Evolutionary conservation across 2,113 vertebrate species (phyloP).

Genomic region (Prolemur simus): DNA sequence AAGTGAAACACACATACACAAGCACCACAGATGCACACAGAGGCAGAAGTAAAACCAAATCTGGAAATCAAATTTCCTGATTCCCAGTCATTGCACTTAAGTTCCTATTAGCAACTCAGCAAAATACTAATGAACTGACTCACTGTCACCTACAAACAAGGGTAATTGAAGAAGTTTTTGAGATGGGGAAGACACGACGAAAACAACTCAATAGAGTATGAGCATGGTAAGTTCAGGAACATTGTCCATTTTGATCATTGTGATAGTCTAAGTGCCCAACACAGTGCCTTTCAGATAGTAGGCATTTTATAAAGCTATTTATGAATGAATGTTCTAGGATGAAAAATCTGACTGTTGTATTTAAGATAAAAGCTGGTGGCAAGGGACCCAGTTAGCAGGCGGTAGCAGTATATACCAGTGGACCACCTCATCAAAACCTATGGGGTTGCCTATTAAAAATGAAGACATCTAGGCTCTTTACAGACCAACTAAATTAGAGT

Average conservation of each 20-base stretch:
- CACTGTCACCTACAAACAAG: neutral
- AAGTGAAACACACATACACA: neutral
- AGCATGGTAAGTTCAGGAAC: neutral
- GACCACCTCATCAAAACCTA: neutral
- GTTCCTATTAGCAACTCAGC: neutral
- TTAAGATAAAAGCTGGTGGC: neutral
- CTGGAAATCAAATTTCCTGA: neutral
- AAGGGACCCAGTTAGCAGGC: accelerated
- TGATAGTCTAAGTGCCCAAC: neutral
- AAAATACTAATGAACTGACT: neutral
- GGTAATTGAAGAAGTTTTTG: neutral
- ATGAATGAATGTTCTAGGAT: neutral
- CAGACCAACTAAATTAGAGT: neutral
- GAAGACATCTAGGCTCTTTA: neutral
- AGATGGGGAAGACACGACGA: neutral
- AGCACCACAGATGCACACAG: neutral
- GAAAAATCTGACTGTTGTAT: neutral
- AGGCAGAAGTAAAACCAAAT: neutral
- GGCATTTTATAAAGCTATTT: neutral
- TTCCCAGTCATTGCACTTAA: neutral
- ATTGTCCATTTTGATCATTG: neutral
- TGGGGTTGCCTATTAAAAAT: neutral
- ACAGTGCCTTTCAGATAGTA: neutral
- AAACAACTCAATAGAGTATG: neutral
- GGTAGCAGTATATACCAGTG: neutral